A percentile compares a stretch with the other conserved stretches of the same genome.
Conservation (phyloP, 2,797 vertebrate genomes). For the Chanos chanos region DNA sequence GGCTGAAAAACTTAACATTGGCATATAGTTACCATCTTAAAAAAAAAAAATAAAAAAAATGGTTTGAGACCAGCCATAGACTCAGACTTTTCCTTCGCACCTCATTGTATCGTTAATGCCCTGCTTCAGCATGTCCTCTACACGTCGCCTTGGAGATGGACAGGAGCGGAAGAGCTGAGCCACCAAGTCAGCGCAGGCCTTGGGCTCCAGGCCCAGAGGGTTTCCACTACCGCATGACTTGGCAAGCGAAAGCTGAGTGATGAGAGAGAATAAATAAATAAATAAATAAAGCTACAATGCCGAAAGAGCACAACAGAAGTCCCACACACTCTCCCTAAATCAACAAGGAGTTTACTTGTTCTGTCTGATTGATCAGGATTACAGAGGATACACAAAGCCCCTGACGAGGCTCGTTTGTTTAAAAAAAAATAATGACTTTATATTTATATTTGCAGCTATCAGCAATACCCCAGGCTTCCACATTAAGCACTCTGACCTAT, state of each 20-base stretch:
- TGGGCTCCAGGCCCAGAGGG: constrained; percentile 79
- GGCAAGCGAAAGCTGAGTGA: constrained; percentile 80
- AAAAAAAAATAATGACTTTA: too few relatives aligned
- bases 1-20: neutral
- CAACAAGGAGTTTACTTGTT: too few relatives aligned
- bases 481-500: too few relatives aligned
- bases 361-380: too few relatives aligned
- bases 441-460: too few relatives aligned
- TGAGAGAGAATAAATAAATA: constrained; percentile 2
- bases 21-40: neutral
- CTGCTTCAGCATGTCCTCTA: constrained; percentile 73
- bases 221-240: constrained; percentile 83
- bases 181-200: constrained; percentile 73
- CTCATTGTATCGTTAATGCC: constrained; percentile 97
- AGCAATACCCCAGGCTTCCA: too few relatives aligned
- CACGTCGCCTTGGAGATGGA: constrained; percentile 63
- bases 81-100: constrained; percentile 64
- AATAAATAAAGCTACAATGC: neutral
- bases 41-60: neutral
- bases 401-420: too few relatives aligned
- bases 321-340: too few relatives aligned
- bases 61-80: neutral
- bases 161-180: constrained; percentile 82
- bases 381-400: too few relatives aligned
- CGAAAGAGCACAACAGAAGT: too few relatives aligned